phyloP scores from a whole-genome alignment of 53 echinoderm and acorn worm species.

The Antedon mediterranea region DNA sequence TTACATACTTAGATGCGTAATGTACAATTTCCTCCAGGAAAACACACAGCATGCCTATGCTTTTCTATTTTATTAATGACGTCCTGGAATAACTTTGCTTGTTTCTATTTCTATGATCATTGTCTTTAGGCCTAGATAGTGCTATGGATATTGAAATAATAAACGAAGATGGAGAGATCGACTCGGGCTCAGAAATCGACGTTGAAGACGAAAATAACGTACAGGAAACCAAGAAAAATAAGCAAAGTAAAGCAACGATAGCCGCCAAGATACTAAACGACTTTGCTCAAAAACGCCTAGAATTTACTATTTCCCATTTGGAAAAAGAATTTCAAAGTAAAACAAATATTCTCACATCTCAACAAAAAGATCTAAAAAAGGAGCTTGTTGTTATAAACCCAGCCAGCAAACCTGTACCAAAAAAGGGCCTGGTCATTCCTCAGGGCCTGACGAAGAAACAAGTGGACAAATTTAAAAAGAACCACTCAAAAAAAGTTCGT shows the following conservation, averaged over 20 bases:
- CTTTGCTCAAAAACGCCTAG: constrained; percentile 43
- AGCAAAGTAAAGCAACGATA: constrained; percentile 34
- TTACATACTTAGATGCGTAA: too few relatives aligned
- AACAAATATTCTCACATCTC: constrained; percentile 38
- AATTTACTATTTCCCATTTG: constrained; percentile 27
- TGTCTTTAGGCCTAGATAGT: too few relatives aligned
- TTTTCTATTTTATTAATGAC: too few relatives aligned
- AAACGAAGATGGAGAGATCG: too few relatives aligned
- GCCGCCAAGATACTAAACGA: constrained; percentile 78
- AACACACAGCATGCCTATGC: too few relatives aligned
- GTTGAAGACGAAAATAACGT: background rate
- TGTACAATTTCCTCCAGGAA: too few relatives aligned
- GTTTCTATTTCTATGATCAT: too few relatives aligned
- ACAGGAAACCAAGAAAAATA: constrained; percentile 23
- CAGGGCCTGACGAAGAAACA: constrained; percentile 59
- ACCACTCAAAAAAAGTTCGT: constrained; percentile 24
- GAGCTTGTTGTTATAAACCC: constrained; percentile 58
- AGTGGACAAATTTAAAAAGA: constrained; percentile 43
- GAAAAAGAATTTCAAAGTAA: constrained; percentile 44
- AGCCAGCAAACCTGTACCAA: constrained; percentile 35
- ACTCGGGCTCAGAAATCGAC: background rate
- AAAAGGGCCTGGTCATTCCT: constrained; percentile 55
- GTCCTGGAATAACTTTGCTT: too few relatives aligned
- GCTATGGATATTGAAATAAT: too few relatives aligned
- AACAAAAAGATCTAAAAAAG: constrained; percentile 41